Base-by-base conservation (phyloP, 1,140 invertebrate genomes). In the Drosophila lacertosa region DNA sequence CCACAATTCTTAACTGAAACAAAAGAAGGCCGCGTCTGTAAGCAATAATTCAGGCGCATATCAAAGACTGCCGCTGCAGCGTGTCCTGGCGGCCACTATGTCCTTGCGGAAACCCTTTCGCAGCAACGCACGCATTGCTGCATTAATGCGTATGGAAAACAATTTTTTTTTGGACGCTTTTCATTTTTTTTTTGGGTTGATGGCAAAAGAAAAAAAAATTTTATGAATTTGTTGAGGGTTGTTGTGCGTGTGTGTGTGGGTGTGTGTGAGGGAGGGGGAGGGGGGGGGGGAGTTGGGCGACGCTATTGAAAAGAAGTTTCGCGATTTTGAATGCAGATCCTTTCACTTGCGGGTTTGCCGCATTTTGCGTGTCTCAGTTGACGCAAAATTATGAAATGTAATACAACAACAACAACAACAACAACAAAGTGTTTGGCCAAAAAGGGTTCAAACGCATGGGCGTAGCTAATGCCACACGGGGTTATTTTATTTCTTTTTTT, bases 101-200 rank as follows among this genome's bases (percentile, higher is more conserved):
- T 24, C 29, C 55, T 33, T 22, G 4, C n/a, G 11, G 15, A 9
- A 35, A 29, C 33, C 35, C n/a, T 10, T 16, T 33, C 4, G n/a
- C 44, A 4, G 3, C 16, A 40, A 24, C 64, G 55, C 67, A 86
- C 81, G 81, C 81, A 86, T 77, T 77, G 81, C 81, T 86, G 81
- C 81, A 86, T 86, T 86, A 86, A 86, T 86, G 81, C 81, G 81
- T 88, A 86, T 86, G 77, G 82, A 86, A 88, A 88, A 88, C 77
- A 86, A 71, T 77, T 74, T 82, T 81, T 74, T 70, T 60, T 18
- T 29, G 26, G 26, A n/a, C n/a, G n/a, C n/a, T n/a, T n/a, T n/a
- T n/a, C n/a, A 16, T 40, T 13, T 50, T 40, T 24, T 18, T 15
- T 22, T 58, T 45, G 40, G 45, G 15, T 35, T 47, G 60, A 55